A percentile compares a stretch with the other conserved stretches of the same genome.
phyloP scores from a whole-genome alignment of 2,888 invertebrate species.

The Macrosoma leucophasiata region DNA sequence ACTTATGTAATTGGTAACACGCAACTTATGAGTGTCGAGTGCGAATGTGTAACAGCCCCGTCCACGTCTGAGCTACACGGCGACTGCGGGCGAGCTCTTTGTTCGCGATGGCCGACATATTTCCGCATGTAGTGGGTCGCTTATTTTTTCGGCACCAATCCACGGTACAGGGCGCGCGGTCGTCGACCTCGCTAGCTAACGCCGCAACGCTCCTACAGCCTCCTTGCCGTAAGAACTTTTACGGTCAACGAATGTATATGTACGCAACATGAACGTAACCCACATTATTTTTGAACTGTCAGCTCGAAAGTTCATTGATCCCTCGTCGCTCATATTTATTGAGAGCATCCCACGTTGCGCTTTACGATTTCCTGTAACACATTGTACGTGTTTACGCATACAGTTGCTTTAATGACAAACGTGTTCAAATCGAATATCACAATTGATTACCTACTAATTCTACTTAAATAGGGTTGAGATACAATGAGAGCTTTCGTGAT shows the following conservation, averaged over 20 bases:
- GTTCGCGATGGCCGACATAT: slow-evolving; percentile 65
- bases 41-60: too few species aligned
- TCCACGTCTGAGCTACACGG: too few species aligned
- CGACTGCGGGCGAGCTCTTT: slow-evolving; percentile 56
- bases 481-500: too few species aligned
- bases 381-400: slow-evolving; percentile 26
- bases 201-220: slow-evolving; percentile 31
- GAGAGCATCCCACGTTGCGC: slow-evolving; percentile 57
- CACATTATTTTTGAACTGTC: slow-evolving; percentile 75
- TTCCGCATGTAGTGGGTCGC: slow-evolving; percentile 61
- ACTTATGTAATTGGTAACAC: too few species aligned
- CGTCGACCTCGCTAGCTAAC: slow-evolving; percentile 38
- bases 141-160: slow-evolving; percentile 70
- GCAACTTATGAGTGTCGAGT: too few species aligned
- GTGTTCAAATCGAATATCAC: too few species aligned
- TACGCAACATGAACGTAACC: slow-evolving; percentile 73
- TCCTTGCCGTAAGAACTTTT: slow-evolving; percentile 67
- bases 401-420: too few species aligned
- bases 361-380: slow-evolving; percentile 58
- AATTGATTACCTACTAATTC: too few species aligned
- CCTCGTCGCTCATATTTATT: slow-evolving; percentile 61
- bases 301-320: slow-evolving; percentile 70
- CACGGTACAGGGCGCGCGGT: slow-evolving; percentile 56
- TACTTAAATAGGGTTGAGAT: too few species aligned
- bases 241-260: slow-evolving; percentile 71